Base-by-base conservation (phyloP, 1,140 invertebrate genomes). In the Ceratitis capitata region DNA sequence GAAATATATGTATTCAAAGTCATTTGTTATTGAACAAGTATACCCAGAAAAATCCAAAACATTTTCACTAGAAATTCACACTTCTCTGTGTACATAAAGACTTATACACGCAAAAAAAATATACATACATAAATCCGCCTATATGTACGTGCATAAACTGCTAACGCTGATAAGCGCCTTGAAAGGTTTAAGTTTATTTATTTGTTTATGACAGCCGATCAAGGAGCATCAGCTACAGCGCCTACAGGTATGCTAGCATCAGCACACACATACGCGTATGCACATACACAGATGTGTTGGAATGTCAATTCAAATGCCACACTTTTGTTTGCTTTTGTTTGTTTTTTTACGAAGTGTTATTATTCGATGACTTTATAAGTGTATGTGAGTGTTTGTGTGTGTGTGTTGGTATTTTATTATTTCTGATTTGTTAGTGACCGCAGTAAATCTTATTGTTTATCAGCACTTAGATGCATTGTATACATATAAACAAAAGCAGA, bases 191-290 rank as follows among this genome's bases (percentile, higher is more conserved):
- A 35, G 61, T 69, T 69, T 35, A n/a, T 69, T 69, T 69, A 32
- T 69, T 69, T 69, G 61, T 39, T 69, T 69, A 29, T 35, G 61
- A 69, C 61, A 69, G 61, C 61, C 61, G 32, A 29, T 69, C 32
- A 69, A 69, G 26, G 7, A 32, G 29, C 3, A 14, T 26, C 58
- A 32, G 58, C 26, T 12, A 14, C 58, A 29, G 26, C 26, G 58
- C 32, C 16, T 32, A 6, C 10, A 39, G 39, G 29, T 39, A 69
- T 69, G 61, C 16, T 16, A 35, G 16, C 61, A 19, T 35, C 10
- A 16, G 39, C 39, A 16, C 32, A 16, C 14, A 10, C 14, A 61
- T 29, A 2, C 23, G 19, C 10, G 51, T 7, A 7, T 0, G 51
- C 23, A n/a, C 14, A 14, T 2, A 56, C 23, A 1, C 3, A 6